These are phyloP conservation scores for Quiscalus mexicanus DNA, from an alignment of 2,113 vertebrate genomes.

Conservation along the genomic window DNA sequence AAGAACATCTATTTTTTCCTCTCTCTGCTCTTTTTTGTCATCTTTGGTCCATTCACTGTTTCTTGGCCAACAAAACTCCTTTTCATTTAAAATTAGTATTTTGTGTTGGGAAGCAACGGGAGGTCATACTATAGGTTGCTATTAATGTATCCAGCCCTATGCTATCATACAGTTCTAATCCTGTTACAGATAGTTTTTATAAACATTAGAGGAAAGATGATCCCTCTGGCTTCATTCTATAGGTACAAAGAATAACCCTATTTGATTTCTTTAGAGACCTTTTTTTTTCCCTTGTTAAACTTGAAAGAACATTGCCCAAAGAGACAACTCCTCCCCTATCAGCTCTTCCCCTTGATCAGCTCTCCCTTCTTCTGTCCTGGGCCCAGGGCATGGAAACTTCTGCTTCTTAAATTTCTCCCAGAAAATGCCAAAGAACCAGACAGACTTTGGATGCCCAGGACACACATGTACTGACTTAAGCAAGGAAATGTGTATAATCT, in stretches of 20 bases:
- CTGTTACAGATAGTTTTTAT: neutral
- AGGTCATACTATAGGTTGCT: neutral
- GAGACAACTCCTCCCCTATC: slow-evolving; percentile 26
- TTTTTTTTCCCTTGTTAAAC: neutral
- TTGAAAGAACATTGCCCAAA: neutral
- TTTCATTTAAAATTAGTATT: slow-evolving; percentile 54
- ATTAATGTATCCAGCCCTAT: neutral
- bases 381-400: neutral
- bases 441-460: neutral
- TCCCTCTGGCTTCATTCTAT: neutral
- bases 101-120: neutral
- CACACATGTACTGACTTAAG: neutral
- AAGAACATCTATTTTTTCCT: slow-evolving; percentile 24
- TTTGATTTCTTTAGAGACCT: neutral
- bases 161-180: neutral
- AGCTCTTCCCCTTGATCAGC: neutral
- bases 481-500: neutral
- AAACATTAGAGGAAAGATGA: neutral
- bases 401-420: neutral
- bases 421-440: neutral
- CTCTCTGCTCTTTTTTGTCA: neutral
- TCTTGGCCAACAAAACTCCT: slow-evolving; percentile 3
- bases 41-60: slow-evolving; percentile 21
- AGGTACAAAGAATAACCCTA: neutral
- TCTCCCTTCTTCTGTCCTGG: neutral